Base-by-base conservation (phyloP, 2,888 invertebrate genomes). In the Falcaria lacertinaria region DNA sequence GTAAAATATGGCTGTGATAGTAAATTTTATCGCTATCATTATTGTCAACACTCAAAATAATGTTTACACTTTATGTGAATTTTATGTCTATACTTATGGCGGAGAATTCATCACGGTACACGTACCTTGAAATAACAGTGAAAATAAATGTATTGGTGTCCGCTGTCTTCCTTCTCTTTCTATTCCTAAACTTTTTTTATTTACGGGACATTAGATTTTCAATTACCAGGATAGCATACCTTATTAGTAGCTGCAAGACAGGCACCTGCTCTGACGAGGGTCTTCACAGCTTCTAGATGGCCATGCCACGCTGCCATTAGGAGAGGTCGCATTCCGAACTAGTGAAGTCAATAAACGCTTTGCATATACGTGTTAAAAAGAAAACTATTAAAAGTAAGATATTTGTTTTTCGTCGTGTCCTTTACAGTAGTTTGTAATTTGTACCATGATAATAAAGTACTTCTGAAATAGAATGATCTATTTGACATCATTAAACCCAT, bases 241-340 rank as follows among this genome's bases (percentile, higher is more conserved):
- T 94, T 94, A 69, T 93, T 94, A 47, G 92, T 91, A 47, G 93
- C 92, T 43, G 92, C 92, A 35, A 93, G 91, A 57, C 91, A 93
- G 45, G 94, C 94, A 3, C 94, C 94, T 14, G 93, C 91, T 60
- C 91, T 90, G 47, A 94, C 92, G 39, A 94, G 88, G 56, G 92
- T 86, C 74, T 92, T 91, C 34, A 93, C 93, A n/a, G 94, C 94
- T 38, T 91, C 91, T 17, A 91, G 89, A 60, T 94, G 93, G 1
- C 94, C 94, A 64, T 94, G 93, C 92, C 93, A 93, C 2, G 93
- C 93, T 0, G 94, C 93, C 94, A 94, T 94, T 56, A 93, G 86
- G 32, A 94, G 77, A 0, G 94, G 94, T 33, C 93, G 85, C 94
- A 94, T 94, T 38, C 94, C 94, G 61, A 92, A 93, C 94, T 94